Evolutionary conservation across 1,140 invertebrate species (phyloP), one percentile per base, ranked within the genome.

Genomic region (Nylanderia fulva): DNA sequence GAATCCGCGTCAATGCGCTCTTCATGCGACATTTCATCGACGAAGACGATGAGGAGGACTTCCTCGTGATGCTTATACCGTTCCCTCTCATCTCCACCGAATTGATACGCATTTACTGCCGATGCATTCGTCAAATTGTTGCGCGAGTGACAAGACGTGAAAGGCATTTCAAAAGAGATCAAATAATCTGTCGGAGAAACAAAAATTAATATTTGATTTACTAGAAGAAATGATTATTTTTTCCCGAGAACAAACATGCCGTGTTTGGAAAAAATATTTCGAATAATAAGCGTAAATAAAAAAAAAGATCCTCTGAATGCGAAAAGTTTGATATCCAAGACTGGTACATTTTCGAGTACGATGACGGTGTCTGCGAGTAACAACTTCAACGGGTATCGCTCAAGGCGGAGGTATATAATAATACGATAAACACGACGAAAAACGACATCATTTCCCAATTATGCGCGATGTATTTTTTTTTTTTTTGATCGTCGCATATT

Each of bases 1-100:
- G 87, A 91, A 91, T 91, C 86, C 90, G 84, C 89, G 87, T 90
- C 86, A 88, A 79, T 88, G 87, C 60, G 82, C 82, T 84, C 86
- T 88, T 87, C 74, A 64, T 48, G 56, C 66, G 86, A 68, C 66
- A 82, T 82, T 60, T 72, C 86, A 91, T 91, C 90, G 89, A 90
- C 88, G 52, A 84, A 60, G 71, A 84, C 84, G 88, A 86, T 71
- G 84, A 88, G 56, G 56, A 82, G 68, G 56, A 90, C 45, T 85
- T 63, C 74, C 48, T 86, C 68, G 77, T 66, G 54, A 84, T 71
- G 68, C 75, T 86, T 86, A 83, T 84, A 56, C 54, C 58, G 61
- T 79, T 79, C 54, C 52, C 56, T 58, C 60, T 79, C 60, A 72
- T 63, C 85, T 77, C 13, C 36, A 15, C 9, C 15, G 11, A 42